Evolutionary conservation across 2,113 vertebrate species (phyloP), one percentile per base, ranked within the genome.

Genomic region (Tetrao urogallus): DNA sequence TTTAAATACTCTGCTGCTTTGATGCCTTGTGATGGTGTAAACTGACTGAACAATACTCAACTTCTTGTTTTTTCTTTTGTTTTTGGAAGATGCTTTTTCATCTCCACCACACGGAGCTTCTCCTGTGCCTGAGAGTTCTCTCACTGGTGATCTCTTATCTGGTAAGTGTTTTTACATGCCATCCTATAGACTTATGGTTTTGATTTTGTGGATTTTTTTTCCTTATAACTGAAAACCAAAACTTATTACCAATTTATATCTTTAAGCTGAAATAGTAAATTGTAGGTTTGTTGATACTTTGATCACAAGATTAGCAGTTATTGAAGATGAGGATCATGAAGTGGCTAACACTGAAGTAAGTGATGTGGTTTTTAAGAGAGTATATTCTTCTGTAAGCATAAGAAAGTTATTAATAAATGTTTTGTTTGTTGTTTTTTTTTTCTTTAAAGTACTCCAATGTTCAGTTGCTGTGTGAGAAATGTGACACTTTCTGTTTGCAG

Each of bases 81-180:
- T 98, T 97, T 91, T 94, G 97, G 97, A 98, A 99, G 99, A 99
- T 98, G 97, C 98, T 95, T 99, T 99, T 96, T 99, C 99, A 92
- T 99, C 99, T 91, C 98, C 99, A 48, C 99, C 99, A 13, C 98
- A 98, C 75, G 99, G 97, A 97, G 98, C 98, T 93, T 99, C 99
- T 97, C 99, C 99, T 93, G 98, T 99, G 97, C 99, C 99, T 93
- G 99, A 99, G 96, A 98, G 97, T 92, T 97, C 97, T 96, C 97
- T 98, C 92, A 98, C 98, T 95, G 99, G 98, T 97, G 99, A 99
- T 98, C 99, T 99, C 78, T 97, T 99, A 95, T 99, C 98, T 12
- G 99, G 99, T 99, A 97, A 99, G 99, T 98, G 25, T 77, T 79
- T 92, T 90, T 64, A 56, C 38, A 87, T 64, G 61, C n/a, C 25